Percentiles rank a stretch among this genome's conserved stretches.
Conservation (phyloP, 2,888 invertebrate genomes). For the Bhutanitis thaidina region DNA sequence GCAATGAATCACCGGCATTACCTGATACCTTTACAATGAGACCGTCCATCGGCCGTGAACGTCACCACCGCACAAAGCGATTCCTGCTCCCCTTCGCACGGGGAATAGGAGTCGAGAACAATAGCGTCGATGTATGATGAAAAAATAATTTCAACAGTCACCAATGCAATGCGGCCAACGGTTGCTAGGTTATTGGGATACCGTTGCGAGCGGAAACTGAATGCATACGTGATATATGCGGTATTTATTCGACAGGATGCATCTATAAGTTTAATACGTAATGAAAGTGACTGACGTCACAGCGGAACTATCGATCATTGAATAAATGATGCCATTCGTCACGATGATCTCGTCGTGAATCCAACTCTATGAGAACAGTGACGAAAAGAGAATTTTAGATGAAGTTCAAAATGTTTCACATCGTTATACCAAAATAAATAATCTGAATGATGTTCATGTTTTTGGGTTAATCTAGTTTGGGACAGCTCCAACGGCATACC, state of each 20-base stretch:
- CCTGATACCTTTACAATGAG: conserved; percentile 35
- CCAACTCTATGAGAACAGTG: too few species aligned
- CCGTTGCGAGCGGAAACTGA: not conserved
- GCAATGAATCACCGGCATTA: conserved; percentile 60
- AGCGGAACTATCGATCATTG: not conserved
- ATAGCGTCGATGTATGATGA: not conserved
- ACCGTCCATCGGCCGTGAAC: conserved; percentile 3
- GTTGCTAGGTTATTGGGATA: not conserved
- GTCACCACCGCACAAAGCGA: not conserved
- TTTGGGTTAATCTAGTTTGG: too few species aligned
- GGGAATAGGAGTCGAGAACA: not conserved
- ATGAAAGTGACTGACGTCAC: not conserved
- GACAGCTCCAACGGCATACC: too few species aligned
- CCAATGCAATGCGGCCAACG: not conserved
- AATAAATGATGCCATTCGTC: too few species aligned
- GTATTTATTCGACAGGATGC: not conserved
- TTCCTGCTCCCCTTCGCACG: not conserved
- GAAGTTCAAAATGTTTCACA: too few species aligned
- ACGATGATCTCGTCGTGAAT: too few species aligned
- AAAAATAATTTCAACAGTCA: not conserved
- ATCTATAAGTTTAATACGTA: not conserved
- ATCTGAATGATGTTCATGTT: too few species aligned
- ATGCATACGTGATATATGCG: not conserved
- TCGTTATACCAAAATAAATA: too few species aligned
- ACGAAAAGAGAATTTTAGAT: too few species aligned